Evolutionary conservation across 1,140 invertebrate genomes (phyloP).

Genomic region (Sminthurides bifidus): DNA sequence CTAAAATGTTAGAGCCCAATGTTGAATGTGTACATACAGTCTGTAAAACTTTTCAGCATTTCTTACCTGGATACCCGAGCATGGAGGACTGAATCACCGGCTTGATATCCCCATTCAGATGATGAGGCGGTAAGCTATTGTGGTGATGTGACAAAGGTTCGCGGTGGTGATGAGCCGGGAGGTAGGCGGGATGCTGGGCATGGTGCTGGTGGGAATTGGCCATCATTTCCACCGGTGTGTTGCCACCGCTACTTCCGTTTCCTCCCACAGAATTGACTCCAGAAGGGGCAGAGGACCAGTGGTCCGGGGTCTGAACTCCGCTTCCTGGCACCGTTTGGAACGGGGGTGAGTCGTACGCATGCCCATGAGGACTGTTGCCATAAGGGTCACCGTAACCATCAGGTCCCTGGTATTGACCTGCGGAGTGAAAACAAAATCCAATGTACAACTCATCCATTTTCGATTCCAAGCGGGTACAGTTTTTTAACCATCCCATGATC

Average conservation of each 20-base stretch:
- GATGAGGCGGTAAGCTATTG: constrained; percentile 27
- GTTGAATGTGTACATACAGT: too few species aligned
- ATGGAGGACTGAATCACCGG: constrained; percentile 59
- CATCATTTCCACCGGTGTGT: constrained; percentile 34
- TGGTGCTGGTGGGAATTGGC: constrained; percentile 21
- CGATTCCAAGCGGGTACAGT: too few species aligned
- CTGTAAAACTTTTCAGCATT: too few species aligned
- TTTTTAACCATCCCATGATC: too few species aligned
- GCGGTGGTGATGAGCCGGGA: constrained; percentile 29
- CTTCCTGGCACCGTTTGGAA: constrained; percentile 72
- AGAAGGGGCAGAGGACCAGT: constrained; percentile 34
- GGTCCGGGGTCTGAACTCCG: constrained; percentile 39
- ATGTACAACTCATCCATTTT: constrained; percentile 1
- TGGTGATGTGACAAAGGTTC: constrained; percentile 32
- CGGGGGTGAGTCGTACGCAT: constrained; percentile 50
- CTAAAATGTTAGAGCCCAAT: too few species aligned
- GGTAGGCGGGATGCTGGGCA: constrained; percentile 31
- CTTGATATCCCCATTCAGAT: constrained; percentile 49
- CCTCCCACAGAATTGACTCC: constrained; percentile 12
- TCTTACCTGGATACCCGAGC: constrained; percentile 53
- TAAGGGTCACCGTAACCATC: constrained; percentile 54
- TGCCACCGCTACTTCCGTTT: constrained; percentile 24
- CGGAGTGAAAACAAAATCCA: constrained; percentile 33
- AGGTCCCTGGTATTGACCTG: constrained; percentile 45
- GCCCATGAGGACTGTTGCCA: constrained; percentile 39